These are phyloP conservation scores for Pocota personata DNA, from an alignment of 2,888 invertebrate genomes.

Conservation along the genomic window DNA sequence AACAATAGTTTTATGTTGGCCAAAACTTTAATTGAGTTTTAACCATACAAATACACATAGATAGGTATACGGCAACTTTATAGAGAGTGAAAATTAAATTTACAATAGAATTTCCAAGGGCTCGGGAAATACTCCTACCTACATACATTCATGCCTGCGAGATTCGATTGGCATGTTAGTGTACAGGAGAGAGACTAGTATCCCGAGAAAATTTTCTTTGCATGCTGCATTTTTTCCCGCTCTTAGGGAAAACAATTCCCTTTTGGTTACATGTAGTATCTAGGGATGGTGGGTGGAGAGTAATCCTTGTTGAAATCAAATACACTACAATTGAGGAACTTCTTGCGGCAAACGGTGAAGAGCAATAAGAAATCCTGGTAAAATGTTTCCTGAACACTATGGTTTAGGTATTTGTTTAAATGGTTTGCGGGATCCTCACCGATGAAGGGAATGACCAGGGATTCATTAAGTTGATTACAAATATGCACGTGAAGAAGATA, in stretches of 20 bases:
- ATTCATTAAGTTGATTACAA: no score
- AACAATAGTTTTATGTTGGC: slow-evolving; percentile 73
- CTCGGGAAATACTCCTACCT: no score
- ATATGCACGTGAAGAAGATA: no score
- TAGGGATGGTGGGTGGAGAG: not conserved
- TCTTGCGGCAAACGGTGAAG: slow-evolving; percentile 5
- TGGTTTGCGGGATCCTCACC: slow-evolving; percentile 8
- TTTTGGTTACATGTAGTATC: slow-evolving; percentile 34
- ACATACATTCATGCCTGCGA: not conserved
- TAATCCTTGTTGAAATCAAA: slow-evolving; percentile 41
- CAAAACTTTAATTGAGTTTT: slow-evolving; percentile 74
- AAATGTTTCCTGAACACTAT: slow-evolving; percentile 26
- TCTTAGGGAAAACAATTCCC: slow-evolving; percentile 51
- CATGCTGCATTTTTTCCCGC: not conserved
- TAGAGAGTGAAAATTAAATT: slow-evolving; percentile 36
- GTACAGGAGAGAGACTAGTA: not conserved
- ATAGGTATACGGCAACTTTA: not conserved
- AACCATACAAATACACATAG: slow-evolving; percentile 35
- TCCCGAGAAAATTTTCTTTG: slow-evolving; percentile 44
- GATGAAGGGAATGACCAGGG: not conserved
- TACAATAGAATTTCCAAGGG: slow-evolving; percentile 41
- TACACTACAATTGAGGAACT: slow-evolving; percentile 43
- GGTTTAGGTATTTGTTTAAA: slow-evolving; percentile 29
- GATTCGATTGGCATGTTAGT: slow-evolving; percentile 45
- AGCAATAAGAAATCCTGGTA: not conserved